Conservation (phyloP, 2,797 vertebrate species). For the Sarcophilus harrisii region DNA sequence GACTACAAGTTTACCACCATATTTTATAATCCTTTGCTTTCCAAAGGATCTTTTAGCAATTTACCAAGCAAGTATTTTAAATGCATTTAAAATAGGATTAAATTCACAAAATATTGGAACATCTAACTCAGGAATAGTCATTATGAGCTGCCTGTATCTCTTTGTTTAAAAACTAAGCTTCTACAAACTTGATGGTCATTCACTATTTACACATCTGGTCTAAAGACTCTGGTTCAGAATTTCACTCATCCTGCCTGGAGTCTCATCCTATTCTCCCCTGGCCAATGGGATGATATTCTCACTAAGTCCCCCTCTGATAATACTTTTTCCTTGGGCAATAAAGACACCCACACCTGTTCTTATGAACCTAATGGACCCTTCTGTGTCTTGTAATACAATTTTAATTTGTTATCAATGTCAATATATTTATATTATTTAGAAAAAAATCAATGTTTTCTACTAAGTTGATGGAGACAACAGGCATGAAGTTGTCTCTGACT, state of each 20-base stretch:
- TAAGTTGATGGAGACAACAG: background rate
- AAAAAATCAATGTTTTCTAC: background rate
- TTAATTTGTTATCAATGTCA: background rate
- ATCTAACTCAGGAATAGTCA: background rate
- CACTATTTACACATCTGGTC: background rate
- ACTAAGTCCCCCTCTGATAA: background rate
- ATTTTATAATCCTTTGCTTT: background rate
- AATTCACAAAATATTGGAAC: background rate
- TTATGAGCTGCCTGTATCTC: background rate
- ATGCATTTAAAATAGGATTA: background rate
- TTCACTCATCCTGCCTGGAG: background rate
- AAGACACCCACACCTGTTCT: background rate
- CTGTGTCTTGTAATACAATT: background rate
- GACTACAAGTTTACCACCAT: background rate
- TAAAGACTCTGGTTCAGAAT: background rate
- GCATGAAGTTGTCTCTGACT: background rate
- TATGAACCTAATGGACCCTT: background rate
- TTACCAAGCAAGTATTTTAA: background rate
- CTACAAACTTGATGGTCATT: background rate
- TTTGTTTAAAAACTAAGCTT: background rate
- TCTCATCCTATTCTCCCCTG: background rate
- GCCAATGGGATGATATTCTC: background rate
- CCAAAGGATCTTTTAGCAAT: background rate
- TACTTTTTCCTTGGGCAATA: background rate
- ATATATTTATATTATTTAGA: background rate